Base-by-base conservation (phyloP, 2,888 invertebrate genomes). In the Iselma pallidipennis region DNA sequence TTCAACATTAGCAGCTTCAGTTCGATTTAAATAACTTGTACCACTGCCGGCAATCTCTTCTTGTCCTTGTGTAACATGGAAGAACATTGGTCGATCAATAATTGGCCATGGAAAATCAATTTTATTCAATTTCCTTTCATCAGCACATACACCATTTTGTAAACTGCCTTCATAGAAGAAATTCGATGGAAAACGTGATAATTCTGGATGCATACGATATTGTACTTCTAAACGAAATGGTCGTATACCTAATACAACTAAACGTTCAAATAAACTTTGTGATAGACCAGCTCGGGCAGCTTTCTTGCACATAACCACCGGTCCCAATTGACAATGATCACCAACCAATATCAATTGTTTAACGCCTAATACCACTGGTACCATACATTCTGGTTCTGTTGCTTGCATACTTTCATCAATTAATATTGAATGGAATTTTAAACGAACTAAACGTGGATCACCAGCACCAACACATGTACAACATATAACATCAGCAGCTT, bases 391-490 rank as follows among this genome's bases (percentile, higher is more conserved):
- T 0, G 98, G 98, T 78, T 96, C 95, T 0, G 98, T 98, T 0
- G 97, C 78, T 80, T 91, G 91, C 84, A 90, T 90, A 74, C 94
- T 96, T 80, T 98, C 98, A 78, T 98, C 98, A 67, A 98, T 98
- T 10, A 98, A 86, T 71, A 98, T 97, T 21, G 96, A 96, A 68
- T 95, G 92, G 83, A 98, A 98, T 76, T 97, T 94, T 78, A 98
- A 89, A 57, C 95, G 87, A 1, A 91, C 89, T n/a, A 99, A 84
- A 19, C 99, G 85, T 0, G 95, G 94, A 83, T 99, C 99, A 0
- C 99, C 99, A 0, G 99, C 98, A 10, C 98, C 98, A 0, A 99
- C 98, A 80, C 99, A 99, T 0, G 99, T 99, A 78, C 98, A 98
- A 77, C 98, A 98, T 57, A 99, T 96, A 0, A 99, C 99, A 81